Percentiles rank a stretch among this genome's conserved stretches.
These are phyloP conservation scores for Chloroceryle amazona DNA, from an alignment of 2,797 vertebrate species.

Conservation along the genomic window DNA sequence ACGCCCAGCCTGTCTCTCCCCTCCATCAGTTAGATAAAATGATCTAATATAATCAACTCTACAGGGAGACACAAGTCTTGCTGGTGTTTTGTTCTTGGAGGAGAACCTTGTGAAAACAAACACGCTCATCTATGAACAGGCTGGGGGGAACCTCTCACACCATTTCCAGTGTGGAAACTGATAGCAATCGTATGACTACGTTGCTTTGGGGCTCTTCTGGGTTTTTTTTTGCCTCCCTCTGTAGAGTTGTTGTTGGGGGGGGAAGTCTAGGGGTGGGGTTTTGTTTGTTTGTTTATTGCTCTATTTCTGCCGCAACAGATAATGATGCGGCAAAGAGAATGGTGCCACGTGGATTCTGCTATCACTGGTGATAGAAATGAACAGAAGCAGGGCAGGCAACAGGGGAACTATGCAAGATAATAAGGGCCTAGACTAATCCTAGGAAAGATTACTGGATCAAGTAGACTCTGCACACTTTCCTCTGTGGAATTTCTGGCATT, in stretches of 20 bases:
- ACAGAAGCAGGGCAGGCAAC: neutral
- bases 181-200: neutral
- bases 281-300: neutral
- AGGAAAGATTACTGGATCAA: neutral
- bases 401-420: neutral
- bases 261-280: neutral
- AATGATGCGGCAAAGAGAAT: neutral
- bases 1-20: neutral
- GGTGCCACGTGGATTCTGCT: neutral
- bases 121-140: neutral
- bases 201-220: neutral
- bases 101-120: neutral
- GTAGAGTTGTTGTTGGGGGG: neutral
- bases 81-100: slow-evolving; percentile 7
- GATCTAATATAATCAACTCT: slow-evolving; percentile 55
- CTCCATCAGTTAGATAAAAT: slow-evolving; percentile 38
- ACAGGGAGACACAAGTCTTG: slow-evolving; percentile 12
- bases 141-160: neutral
- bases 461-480: neutral
- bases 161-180: neutral
- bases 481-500: neutral
- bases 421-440: neutral
- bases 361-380: neutral
- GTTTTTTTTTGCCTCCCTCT: neutral
- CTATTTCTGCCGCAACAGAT: neutral